Conservation (phyloP, 2,888 invertebrate species). For the Agonopterix arenella region DNA sequence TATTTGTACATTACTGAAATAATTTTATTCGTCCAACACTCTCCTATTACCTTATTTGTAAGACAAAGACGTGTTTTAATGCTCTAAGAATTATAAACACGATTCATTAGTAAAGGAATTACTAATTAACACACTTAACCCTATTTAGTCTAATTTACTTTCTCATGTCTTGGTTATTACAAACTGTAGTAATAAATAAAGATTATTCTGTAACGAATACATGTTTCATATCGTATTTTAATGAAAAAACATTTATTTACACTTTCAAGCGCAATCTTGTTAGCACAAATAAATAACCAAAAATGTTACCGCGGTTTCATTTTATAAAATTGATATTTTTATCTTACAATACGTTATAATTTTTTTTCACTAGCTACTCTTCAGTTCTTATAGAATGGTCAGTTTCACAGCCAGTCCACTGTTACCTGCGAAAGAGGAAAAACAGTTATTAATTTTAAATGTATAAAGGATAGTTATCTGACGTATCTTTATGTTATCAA, state of each 20-base stretch:
- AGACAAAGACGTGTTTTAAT: too few relatives aligned
- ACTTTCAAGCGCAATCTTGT: constrained; percentile 1
- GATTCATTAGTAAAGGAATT: too few relatives aligned
- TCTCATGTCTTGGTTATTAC: background rate
- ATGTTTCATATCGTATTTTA: too few relatives aligned
- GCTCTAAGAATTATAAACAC: too few relatives aligned
- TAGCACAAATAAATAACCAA: background rate
- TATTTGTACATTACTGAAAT: too few relatives aligned
- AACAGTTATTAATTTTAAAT: too few relatives aligned
- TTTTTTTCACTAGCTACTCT: constrained; percentile 41
- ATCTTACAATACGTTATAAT: constrained; percentile 24
- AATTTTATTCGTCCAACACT: too few relatives aligned
- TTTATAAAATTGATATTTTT: constrained; percentile 25
- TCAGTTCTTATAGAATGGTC: constrained; percentile 41
- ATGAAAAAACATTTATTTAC: background rate
- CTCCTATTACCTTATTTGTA: too few relatives aligned
- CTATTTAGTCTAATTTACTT: background rate
- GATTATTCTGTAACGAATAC: background rate
- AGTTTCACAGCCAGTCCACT: constrained; percentile 36
- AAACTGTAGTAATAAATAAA: background rate
- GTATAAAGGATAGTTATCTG: too few relatives aligned
- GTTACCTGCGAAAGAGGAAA: constrained; percentile 46
- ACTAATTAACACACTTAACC: too few relatives aligned
- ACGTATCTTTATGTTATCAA: too few relatives aligned
- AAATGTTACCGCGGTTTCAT: constrained; percentile 1